These are phyloP conservation scores for Drosophila mauritiana DNA, from an alignment of 1,140 invertebrate genomes.

Conservation along the genomic window DNA sequence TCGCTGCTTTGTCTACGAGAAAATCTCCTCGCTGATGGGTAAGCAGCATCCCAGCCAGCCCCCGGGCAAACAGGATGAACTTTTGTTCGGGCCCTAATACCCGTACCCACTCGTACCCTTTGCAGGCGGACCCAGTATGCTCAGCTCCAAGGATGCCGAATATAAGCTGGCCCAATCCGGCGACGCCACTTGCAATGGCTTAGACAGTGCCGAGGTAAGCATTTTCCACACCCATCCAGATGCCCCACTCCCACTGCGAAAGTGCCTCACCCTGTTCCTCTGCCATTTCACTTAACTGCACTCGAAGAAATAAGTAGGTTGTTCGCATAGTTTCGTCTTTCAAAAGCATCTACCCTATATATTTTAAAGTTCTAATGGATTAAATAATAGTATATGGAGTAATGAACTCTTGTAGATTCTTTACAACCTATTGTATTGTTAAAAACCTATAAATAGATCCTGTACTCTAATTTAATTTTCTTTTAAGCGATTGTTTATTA, in stretches of 20 bases:
- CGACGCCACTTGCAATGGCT: conserved; percentile 94
- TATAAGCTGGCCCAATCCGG: conserved; percentile 94
- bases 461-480: too few species aligned
- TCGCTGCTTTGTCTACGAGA: conserved; percentile 96
- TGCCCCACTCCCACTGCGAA: neutral
- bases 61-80: conserved; percentile 49
- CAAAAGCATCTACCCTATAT: too few species aligned
- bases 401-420: too few species aligned
- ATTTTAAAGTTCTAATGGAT: too few species aligned
- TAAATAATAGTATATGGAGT: too few species aligned
- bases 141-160: conserved; percentile 86
- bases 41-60: conserved; percentile 41
- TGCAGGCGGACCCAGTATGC: conserved; percentile 70
- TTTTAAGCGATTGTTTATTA: too few species aligned
- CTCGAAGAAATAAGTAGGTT: conserved; percentile 4
- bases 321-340: too few species aligned
- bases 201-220: conserved; percentile 89
- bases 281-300: conserved; percentile 49
- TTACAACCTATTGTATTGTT: too few species aligned
- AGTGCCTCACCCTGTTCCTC: neutral
- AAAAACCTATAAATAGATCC: too few species aligned
- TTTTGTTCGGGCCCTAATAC: conserved; percentile 54
- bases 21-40: conserved; percentile 85
- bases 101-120: conserved; percentile 36
- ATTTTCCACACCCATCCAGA: conserved; percentile 23